Evolutionary conservation across 2,888 invertebrate species (phyloP).

Genomic region (Drosophila sordidapex): DNA sequence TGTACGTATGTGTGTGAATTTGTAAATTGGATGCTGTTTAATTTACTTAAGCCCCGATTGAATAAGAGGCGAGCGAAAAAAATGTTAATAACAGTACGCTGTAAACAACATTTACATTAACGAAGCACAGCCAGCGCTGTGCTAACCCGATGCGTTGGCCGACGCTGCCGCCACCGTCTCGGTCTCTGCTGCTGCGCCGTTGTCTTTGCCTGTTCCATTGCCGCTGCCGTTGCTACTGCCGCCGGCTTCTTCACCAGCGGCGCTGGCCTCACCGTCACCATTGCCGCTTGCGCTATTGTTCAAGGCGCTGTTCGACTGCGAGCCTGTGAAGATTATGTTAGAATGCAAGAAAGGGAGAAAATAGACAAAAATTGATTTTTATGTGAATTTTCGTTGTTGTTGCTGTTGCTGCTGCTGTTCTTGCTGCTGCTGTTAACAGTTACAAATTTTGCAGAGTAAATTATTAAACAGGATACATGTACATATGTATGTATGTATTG

Average conservation of each 20-base stretch:
- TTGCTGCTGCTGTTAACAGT: conserved; percentile 17
- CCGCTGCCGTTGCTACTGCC: conserved; percentile 21
- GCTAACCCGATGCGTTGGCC: conserved; percentile 37
- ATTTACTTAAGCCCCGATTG: conserved; percentile 40
- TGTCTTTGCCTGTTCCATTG: conserved; percentile 17
- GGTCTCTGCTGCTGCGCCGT: conserved; percentile 21
- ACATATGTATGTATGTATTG: conserved; percentile 19
- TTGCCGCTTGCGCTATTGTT: conserved; percentile 59
- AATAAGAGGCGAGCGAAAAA: conserved; percentile 50
- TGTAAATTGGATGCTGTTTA: conserved; percentile 31
- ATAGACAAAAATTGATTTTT: conserved; percentile 24
- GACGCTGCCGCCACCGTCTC: conserved; percentile 12
- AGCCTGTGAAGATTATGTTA: conserved; percentile 50
- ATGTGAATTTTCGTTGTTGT: conserved; percentile 20
- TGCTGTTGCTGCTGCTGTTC: conserved; percentile 7
- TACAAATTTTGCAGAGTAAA: conserved; percentile 12
- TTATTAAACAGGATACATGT: conserved; percentile 19
- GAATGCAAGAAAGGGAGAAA: conserved; percentile 19
- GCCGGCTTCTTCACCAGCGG: conserved; percentile 22
- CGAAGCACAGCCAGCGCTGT: conserved; percentile 33
- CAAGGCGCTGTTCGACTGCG: conserved; percentile 73
- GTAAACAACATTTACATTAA: conserved; percentile 71
- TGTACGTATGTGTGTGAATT: conserved; percentile 31
- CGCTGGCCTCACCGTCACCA: conserved; percentile 35
- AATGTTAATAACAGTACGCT: conserved; percentile 63